These are phyloP conservation scores for Xylocopa sonorina DNA, from an alignment of 1,140 invertebrate genomes.

Conservation along the genomic window DNA sequence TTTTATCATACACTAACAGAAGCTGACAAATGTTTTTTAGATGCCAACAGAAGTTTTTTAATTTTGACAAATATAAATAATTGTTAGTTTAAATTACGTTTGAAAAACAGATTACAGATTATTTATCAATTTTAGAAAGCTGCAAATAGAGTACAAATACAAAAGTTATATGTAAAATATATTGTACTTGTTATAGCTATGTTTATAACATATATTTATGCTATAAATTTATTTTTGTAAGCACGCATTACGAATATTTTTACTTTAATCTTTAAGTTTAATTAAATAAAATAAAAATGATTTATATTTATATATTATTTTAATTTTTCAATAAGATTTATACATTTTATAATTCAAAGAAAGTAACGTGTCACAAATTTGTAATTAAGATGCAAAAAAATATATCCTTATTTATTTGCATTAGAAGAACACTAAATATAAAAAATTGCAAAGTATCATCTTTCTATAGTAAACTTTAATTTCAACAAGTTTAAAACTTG, in stretches of 20 bases:
- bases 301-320: not conserved
- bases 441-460: not conserved
- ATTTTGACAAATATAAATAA: not conserved
- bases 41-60: not conserved
- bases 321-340: not conserved
- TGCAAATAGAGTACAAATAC: slow-evolving; percentile 20
- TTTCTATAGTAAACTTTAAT: not conserved
- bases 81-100: not conserved
- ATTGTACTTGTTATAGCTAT: not conserved
- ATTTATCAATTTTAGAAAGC: not conserved
- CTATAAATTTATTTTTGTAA: slow-evolving; percentile 1
- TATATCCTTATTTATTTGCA: not conserved
- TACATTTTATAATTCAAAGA: not conserved
- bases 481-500: not conserved
- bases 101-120: no score
- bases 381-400: not conserved
- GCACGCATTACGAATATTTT: not conserved
- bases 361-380: not conserved
- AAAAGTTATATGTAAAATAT: not conserved
- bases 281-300: not conserved
- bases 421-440: not conserved
- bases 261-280: not conserved
- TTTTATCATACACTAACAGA: not conserved
- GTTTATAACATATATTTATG: not conserved
- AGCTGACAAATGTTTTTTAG: no score